Percentiles rank a stretch among this genome's conserved stretches.
These are phyloP conservation scores for Poeciliopsis turrubarensis DNA, from an alignment of 2,113 vertebrate genomes.

Conservation along the genomic window DNA sequence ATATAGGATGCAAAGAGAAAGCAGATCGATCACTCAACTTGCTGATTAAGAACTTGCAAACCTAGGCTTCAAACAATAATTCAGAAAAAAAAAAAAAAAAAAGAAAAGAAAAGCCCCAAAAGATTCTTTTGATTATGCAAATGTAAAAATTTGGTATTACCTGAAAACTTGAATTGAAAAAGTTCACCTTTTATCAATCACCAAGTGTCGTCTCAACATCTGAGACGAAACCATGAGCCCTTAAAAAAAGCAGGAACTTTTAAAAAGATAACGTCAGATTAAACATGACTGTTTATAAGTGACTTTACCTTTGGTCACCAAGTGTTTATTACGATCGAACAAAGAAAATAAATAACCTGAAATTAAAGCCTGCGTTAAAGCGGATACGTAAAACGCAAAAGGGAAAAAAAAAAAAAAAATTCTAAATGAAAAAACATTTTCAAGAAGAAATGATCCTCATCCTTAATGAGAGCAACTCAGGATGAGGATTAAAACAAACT, in stretches of 20 bases:
- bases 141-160: conserved; percentile 46
- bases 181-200: conserved; percentile 15
- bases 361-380: conserved; percentile 55
- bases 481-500: conserved; percentile 14
- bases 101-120: conserved; percentile 10
- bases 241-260: background rate
- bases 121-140: conserved; percentile 15
- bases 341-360: background rate
- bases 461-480: conserved; percentile 2
- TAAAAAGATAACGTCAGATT: too few species aligned
- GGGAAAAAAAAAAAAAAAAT: conserved; percentile 19
- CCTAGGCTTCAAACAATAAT: conserved; percentile 16
- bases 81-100: background rate
- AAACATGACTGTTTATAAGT: background rate
- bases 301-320: background rate
- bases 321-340: conserved; percentile 4
- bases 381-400: conserved; percentile 34
- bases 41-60: conserved; percentile 21
- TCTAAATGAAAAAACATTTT: conserved; percentile 5
- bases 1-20: conserved; percentile 13
- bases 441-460: background rate
- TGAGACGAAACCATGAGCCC: conserved; percentile 5
- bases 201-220: background rate
- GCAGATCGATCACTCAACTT: conserved; percentile 18
- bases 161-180: conserved; percentile 14